Base-by-base conservation (phyloP, 2,797 vertebrate species). In the Oophaga sylvatica region DNA sequence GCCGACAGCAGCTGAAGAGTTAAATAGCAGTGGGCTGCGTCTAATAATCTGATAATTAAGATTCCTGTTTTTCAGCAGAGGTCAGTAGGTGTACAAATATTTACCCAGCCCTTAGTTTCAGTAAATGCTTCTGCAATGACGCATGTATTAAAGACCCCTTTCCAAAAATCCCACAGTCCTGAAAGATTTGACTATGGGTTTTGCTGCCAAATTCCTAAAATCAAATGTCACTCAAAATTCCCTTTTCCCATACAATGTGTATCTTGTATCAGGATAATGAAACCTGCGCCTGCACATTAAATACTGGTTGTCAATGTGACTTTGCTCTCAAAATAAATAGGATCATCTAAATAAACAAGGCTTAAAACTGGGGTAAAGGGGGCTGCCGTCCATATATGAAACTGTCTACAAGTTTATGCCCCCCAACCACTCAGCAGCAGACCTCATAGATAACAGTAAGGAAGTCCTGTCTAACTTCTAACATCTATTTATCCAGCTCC, bases 291-390 rank as follows among this genome's bases (percentile, higher is more conserved):
- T 88, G 83, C 83, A 88, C 83, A 82, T 82, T 77, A 86, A 70
- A 85, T 71, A 82, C 76, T 89, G 31, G 83, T 31, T 81, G 78
- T 85, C 79, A 81, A 68, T 68, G 59, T 85, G 83, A 88, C 78
- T 88, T 88, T 88, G 35, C 84, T 82, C 86, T 26, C 84, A 86
- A 86, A 86, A 89, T 88, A 88, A 88, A 85, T 89, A 82, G 19
- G 67, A 41, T 78, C 60, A 68, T 89, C 62, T 76, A 68, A 85
- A 68, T 78, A 77, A 85, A 81, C 83, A 85, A 26, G 26, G 26
- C 26, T 26, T 26, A 26, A 26, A 73, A 63, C 5, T 13, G 5
- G 56, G 62, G 35, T 13, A 11, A 59, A 9, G 53, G n/a, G 86
- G 80, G 35, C n/a, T n/a, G 5, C 31, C 20, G 62, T 56, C 57